A percentile compares a stretch with the other conserved stretches of the same genome.
Conservation (phyloP, 2,888 invertebrate genomes). For the Poecilus cupreus region DNA sequence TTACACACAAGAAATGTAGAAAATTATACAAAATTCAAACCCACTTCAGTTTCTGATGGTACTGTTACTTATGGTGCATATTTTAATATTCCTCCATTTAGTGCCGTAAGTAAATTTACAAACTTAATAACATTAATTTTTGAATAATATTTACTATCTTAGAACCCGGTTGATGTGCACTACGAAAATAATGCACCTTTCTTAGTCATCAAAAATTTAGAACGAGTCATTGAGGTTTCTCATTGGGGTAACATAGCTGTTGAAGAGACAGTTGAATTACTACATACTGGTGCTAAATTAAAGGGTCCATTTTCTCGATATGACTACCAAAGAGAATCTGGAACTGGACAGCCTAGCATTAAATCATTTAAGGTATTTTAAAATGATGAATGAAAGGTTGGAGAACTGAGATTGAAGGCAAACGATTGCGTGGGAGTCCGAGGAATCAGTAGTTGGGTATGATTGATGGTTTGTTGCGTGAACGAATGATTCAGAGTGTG, state of each 20-base stretch:
- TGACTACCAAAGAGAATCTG: slow-evolving; percentile 95
- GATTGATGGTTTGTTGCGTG: too few species aligned
- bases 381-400: background rate
- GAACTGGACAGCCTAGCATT: slow-evolving; percentile 91
- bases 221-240: slow-evolving; percentile 94
- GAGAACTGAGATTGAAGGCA: too few species aligned
- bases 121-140: background rate
- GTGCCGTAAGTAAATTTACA: slow-evolving; percentile 65
- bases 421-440: too few species aligned
- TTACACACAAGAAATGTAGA: slow-evolving; percentile 88
- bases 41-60: slow-evolving; percentile 85
- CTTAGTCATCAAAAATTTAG: slow-evolving; percentile 89
- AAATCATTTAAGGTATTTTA: slow-evolving; percentile 85
- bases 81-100: slow-evolving; percentile 80
- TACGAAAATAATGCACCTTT: slow-evolving; percentile 98
- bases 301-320: slow-evolving; percentile 97
- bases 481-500: too few species aligned
- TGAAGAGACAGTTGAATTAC: slow-evolving; percentile 93
- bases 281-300: slow-evolving; percentile 93
- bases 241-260: slow-evolving; percentile 99
- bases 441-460: too few species aligned
- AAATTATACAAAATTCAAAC: slow-evolving; percentile 87
- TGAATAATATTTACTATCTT: background rate
- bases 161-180: slow-evolving; percentile 84
- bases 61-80: slow-evolving; percentile 92